Base-by-base conservation (phyloP, 2,888 invertebrate species). In the Pheosia tremula region DNA sequence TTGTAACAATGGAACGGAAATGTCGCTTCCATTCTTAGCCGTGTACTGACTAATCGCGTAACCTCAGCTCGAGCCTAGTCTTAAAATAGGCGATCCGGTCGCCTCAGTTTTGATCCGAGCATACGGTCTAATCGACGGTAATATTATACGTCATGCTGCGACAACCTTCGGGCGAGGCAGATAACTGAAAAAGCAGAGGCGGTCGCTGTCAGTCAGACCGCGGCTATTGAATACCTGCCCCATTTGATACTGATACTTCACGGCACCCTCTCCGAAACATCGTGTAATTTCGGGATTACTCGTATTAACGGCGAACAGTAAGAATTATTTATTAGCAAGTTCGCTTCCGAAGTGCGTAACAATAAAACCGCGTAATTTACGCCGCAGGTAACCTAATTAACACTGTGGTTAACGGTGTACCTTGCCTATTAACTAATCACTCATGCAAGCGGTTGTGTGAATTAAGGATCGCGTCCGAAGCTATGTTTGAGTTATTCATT, bases 1-100 rank as follows among this genome's bases (percentile, higher is more conserved):
- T 89, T 86, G 78, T 75, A 80, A 87, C 86, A 87, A 83, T 86
- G 77, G 81, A 81, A 81, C 79, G 83, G 84, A 86, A 86, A 85
- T 84, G 82, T 84, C 84, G 86, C 68, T 84, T 81, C 83, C 81
- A 83, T 82, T 83, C 84, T 82, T 6, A 7, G 7, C 39, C 7
- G 0, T 39, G 39, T 24, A 24, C 24, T 24, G 24, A 24, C 24
- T 24, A 1, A 24, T 24, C 24, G 24, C 24, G 24, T 24, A 24
- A 24, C 24, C 24, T 24, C 24, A 24, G 24, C 24, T 24, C 24
- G 24, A 24, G 24, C 24, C 24, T 0, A 24, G 24, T 24, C 2
- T 24, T 24, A 2, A 24, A 2, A 2, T 24, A 24, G 24, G 24
- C 24, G 24, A 24, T 24, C 24, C 24, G 24, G 24, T 24, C 24